Percentiles rank a stretch among this genome's conserved stretches.
These are phyloP conservation scores for Diprion similis DNA, from an alignment of 1,140 invertebrate species.

Conservation along the genomic window DNA sequence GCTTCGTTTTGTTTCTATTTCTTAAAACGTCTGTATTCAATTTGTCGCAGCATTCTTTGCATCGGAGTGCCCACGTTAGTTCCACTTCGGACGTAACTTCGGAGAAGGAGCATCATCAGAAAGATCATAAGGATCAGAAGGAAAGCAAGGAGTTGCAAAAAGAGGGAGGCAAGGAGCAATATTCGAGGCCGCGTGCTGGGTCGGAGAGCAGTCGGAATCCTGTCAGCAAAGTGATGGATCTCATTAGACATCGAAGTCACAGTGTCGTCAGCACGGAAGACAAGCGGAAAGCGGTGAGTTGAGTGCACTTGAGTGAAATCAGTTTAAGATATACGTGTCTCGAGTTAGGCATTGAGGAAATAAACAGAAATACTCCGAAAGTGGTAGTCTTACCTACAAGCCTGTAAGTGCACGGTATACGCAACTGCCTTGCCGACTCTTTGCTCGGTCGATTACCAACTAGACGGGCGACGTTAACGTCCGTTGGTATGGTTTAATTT, in stretches of 20 bases:
- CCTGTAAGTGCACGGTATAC: background rate
- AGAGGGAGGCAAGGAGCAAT: constrained; percentile 45
- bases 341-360: background rate
- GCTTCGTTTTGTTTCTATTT: too few relatives aligned
- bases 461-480: too few relatives aligned
- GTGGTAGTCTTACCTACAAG: too few relatives aligned
- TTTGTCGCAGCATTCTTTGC: constrained; percentile 47
- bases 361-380: background rate
- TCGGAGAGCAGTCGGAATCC: constrained; percentile 68
- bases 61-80: constrained; percentile 50
- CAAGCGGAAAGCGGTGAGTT: constrained; percentile 78
- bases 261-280: constrained; percentile 74
- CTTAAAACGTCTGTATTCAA: background rate
- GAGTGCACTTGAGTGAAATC: background rate
- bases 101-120: constrained; percentile 45
- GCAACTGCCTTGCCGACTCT: background rate
- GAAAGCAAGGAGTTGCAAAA: constrained; percentile 35
- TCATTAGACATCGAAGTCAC: constrained; percentile 83
- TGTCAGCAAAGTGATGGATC: constrained; percentile 88
- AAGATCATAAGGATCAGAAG: constrained; percentile 40
- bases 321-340: constrained; percentile 20
- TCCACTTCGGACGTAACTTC: constrained; percentile 48
- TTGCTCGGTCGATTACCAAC: background rate
- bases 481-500: too few relatives aligned
- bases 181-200: constrained; percentile 59